Evolutionary conservation across 1,140 invertebrate genomes (phyloP).

Genomic region (Drosophila ercepeae): DNA sequence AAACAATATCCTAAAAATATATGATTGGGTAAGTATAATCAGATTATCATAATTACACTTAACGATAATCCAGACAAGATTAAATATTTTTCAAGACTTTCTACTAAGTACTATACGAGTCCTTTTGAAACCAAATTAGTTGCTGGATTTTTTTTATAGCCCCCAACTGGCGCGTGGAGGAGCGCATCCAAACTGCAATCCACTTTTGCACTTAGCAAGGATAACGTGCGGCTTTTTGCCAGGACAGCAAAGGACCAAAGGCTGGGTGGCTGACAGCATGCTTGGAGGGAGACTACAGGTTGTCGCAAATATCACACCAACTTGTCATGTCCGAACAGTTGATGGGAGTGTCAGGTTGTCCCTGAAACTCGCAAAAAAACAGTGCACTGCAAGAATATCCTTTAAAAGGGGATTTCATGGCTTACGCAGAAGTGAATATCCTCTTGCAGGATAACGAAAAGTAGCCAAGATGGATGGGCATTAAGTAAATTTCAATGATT

Average conservation of each 20-base stretch:
- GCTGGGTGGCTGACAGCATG: slow-evolving; percentile 1
- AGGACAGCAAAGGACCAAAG: slow-evolving; percentile 32
- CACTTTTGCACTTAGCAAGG: slow-evolving; percentile 78
- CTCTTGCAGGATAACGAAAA: neutral
- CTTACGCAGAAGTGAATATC: too few relatives aligned
- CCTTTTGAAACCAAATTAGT: slow-evolving; percentile 18
- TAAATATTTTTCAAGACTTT: neutral
- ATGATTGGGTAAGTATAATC: too few relatives aligned
- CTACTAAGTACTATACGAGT: slow-evolving; percentile 23
- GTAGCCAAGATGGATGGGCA: slow-evolving; percentile 21
- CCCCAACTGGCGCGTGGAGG: slow-evolving; percentile 9
- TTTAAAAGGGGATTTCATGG: neutral
- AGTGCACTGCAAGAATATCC: neutral
- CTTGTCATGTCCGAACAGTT: slow-evolving; percentile 81
- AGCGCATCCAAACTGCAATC: slow-evolving; percentile 59
- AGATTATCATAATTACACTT: too few relatives aligned
- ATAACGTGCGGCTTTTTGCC: slow-evolving; percentile 80
- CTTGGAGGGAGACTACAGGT: slow-evolving; percentile 39
- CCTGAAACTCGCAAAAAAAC: neutral
- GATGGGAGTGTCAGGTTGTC: slow-evolving; percentile 66
- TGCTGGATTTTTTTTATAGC: slow-evolving; percentile 13
- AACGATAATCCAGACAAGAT: too few relatives aligned
- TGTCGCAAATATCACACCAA: slow-evolving; percentile 79
- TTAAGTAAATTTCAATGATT: slow-evolving; percentile 74
- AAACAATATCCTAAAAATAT: neutral